Evolutionary conservation across 2,113 vertebrate species (phyloP).

Genomic region (Ariopsis seemanni): DNA sequence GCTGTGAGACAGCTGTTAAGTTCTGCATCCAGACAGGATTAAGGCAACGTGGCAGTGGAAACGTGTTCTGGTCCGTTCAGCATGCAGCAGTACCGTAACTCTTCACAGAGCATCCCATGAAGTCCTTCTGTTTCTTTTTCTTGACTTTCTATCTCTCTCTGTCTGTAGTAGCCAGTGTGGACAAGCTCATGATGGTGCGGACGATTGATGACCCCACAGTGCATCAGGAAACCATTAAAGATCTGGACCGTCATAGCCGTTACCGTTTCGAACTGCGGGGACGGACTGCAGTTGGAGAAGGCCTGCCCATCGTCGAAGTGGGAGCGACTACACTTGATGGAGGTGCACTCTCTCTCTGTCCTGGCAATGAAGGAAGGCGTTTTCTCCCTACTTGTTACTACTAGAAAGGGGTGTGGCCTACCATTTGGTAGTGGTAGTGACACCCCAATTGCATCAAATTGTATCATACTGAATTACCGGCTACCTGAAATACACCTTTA

Average conservation of each 20-base stretch:
- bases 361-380: neutral
- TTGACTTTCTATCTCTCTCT: neutral
- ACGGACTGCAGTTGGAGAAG: constrained; percentile 72
- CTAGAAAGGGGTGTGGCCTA: neutral
- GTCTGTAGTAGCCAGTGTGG: constrained; percentile 78
- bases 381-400: neutral
- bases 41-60: neutral
- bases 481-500: neutral
- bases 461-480: neutral
- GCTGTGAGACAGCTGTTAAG: neutral
- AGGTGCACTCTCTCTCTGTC: constrained; percentile 55
- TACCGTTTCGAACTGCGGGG: constrained; percentile 83
- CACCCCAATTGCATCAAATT: neutral
- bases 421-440: neutral
- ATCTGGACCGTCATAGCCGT: constrained; percentile 71
- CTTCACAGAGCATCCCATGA: neutral
- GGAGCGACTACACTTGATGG: constrained; percentile 81
- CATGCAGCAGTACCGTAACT: neutral
- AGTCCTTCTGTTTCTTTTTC: neutral
- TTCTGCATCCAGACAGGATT: neutral
- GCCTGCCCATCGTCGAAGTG: constrained; percentile 71
- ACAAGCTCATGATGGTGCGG: constrained; percentile 79
- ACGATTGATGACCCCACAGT: constrained; percentile 69
- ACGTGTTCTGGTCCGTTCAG: neutral
- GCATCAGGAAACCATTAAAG: constrained; percentile 68